Evolutionary conservation across 2,113 vertebrate genomes (phyloP).

Genomic region (Percina caprodes): DNA sequence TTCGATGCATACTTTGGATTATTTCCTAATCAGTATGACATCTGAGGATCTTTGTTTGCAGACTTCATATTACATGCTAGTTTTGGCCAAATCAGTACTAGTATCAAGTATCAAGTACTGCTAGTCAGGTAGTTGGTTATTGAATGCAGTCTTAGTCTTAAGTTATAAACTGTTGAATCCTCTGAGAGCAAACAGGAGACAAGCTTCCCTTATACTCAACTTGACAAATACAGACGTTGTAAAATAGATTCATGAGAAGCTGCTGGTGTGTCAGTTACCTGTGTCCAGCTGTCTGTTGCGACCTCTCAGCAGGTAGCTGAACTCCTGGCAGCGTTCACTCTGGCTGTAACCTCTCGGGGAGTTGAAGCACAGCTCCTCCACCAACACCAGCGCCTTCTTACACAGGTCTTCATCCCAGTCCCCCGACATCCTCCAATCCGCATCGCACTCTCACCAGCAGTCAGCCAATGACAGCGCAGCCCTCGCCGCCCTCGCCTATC

Average conservation of each 20-base stretch:
- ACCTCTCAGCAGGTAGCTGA: conserved; percentile 87
- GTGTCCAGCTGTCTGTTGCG: conserved; percentile 83
- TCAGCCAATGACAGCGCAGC: conserved; percentile 79
- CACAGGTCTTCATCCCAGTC: conserved; percentile 94
- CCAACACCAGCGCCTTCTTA: conserved; percentile 88
- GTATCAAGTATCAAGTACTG: no score
- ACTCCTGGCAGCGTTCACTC: conserved; percentile 90
- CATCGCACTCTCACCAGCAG: conserved; percentile 84
- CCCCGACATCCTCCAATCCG: conserved; percentile 92
- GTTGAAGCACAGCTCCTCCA: conserved; percentile 91
- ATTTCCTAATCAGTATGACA: no score
- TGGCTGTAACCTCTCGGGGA: conserved; percentile 83
- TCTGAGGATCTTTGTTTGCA: no score
- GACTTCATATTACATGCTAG: no score
- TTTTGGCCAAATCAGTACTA: no score
- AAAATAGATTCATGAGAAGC: background rate
- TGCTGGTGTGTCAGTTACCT: conserved; percentile 80
- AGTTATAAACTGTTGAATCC: conserved; percentile 4
- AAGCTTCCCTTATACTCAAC: background rate
- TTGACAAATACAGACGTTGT: background rate
- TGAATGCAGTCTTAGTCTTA: no score
- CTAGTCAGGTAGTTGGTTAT: no score
- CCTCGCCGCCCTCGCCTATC: conserved; percentile 73
- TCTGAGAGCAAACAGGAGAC: background rate
- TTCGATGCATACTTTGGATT: no score